phyloP scores from a whole-genome alignment of 2,888 invertebrate species.

The Ethmia dodecea region DNA sequence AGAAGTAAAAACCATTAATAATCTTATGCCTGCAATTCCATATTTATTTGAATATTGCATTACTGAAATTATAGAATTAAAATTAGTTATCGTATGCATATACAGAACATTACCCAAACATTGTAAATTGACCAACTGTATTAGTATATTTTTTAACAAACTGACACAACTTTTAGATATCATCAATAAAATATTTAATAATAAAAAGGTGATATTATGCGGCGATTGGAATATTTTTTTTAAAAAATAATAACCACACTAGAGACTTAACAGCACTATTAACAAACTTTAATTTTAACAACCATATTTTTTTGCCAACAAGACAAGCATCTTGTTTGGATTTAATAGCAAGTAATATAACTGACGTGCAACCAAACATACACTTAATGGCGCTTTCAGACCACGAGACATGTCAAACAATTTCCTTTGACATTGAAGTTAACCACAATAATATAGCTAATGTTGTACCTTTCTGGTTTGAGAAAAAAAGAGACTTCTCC shows the following conservation, averaged over 20 bases:
- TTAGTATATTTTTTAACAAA: not conserved
- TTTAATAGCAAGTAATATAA: conserved; percentile 7
- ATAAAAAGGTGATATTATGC: not conserved
- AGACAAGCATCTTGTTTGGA: conserved; percentile 4
- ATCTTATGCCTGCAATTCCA: not conserved
- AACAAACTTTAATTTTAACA: not conserved
- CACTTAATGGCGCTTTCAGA: conserved; percentile 6
- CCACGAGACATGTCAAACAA: conserved; percentile 6
- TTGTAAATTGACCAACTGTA: not conserved
- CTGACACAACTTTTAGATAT: not conserved
- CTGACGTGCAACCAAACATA: not conserved
- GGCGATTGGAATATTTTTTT: not conserved
- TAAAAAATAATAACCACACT: not conserved
- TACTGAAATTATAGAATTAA: not conserved
- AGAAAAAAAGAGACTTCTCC: not conserved
- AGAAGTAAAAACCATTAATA: not conserved
- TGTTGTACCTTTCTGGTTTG: not conserved
- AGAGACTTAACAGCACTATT: not conserved
- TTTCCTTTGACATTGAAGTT: not conserved
- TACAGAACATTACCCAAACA: not conserved
- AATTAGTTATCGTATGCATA: not conserved
- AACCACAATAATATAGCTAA: not conserved
- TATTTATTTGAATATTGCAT: not conserved
- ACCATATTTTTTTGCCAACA: not conserved
- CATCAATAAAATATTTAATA: not conserved